These are phyloP conservation scores for Diabrotica balteata DNA, from an alignment of 2,888 invertebrate species.

Conservation along the genomic window DNA sequence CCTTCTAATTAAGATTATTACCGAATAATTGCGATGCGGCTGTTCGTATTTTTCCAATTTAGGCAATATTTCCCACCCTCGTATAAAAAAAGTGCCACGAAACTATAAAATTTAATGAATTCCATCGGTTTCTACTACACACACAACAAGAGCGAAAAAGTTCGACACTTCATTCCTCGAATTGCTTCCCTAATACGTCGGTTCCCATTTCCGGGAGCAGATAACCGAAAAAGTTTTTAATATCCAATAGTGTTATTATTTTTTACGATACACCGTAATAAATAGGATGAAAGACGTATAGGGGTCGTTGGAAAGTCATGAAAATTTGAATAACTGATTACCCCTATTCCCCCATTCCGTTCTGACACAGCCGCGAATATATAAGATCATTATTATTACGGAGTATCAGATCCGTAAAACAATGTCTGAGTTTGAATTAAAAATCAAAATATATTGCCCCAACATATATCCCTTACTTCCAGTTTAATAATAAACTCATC, in stretches of 20 bases:
- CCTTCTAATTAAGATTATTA: too few species aligned
- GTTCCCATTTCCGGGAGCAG: conserved; percentile 26
- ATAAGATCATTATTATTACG: conserved; percentile 56
- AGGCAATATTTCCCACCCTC: too few species aligned
- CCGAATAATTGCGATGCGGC: too few species aligned
- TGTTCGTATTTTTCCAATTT: too few species aligned
- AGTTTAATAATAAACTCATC: conserved; percentile 35
- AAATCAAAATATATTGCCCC: conserved; percentile 61
- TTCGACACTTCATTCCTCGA: conserved; percentile 30
- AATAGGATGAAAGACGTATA: conserved; percentile 42
- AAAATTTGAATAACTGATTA: conserved; percentile 53
- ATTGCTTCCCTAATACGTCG: conserved; percentile 26
- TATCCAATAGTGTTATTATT: conserved; percentile 38
- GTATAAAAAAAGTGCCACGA: not conserved
- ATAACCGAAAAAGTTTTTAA: conserved; percentile 39
- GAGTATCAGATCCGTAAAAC: conserved; percentile 56
- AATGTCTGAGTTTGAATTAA: conserved; percentile 59
- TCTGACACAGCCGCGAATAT: conserved; percentile 41
- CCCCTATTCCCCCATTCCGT: conserved; percentile 52
- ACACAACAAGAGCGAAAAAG: conserved; percentile 18
- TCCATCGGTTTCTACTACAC: conserved; percentile 11
- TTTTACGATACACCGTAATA: conserved; percentile 44
- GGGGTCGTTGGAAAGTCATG: conserved; percentile 40
- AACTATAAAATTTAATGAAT: conserved; percentile 18
- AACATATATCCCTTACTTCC: conserved; percentile 51